These are phyloP conservation scores for Collichthys lucidus DNA, from an alignment of 2,113 vertebrate species.

Conservation along the genomic window DNA sequence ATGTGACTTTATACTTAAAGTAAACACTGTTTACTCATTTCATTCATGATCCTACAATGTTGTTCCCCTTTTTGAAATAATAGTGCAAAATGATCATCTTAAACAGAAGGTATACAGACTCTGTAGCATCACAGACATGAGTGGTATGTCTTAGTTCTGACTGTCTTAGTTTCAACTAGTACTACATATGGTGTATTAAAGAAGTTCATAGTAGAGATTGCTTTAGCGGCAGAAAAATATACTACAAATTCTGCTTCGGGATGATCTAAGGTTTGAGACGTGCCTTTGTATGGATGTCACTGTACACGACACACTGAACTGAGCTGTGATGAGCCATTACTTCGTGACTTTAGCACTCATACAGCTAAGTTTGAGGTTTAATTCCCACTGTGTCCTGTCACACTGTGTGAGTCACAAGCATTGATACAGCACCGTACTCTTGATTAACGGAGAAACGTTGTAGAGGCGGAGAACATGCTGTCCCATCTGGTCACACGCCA, in stretches of 20 bases:
- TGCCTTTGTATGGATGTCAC: slow-evolving; percentile 4
- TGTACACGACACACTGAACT: not conserved
- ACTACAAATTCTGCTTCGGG: not conserved
- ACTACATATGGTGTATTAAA: too few species aligned
- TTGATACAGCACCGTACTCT: not conserved
- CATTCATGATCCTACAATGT: too few species aligned
- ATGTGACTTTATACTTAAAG: too few species aligned
- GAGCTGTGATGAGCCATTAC: not conserved
- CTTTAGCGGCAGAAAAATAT: too few species aligned
- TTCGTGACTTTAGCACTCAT: slow-evolving; percentile 3
- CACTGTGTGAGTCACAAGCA: slow-evolving; percentile 24
- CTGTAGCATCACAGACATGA: too few species aligned
- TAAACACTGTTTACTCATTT: too few species aligned
- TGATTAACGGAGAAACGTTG: slow-evolving; percentile 46
- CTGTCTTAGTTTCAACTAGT: too few species aligned
- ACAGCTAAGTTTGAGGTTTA: slow-evolving; percentile 6
- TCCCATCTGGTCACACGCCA: slow-evolving; percentile 42
- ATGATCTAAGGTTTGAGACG: not conserved
- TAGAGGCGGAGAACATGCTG: slow-evolving; percentile 13
- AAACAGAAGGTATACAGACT: too few species aligned
- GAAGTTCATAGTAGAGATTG: too few species aligned
- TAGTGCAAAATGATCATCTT: too few species aligned
- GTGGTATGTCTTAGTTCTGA: too few species aligned
- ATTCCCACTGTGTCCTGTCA: slow-evolving; percentile 11
- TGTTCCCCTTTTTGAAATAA: too few species aligned